Conservation (phyloP, 2,888 invertebrate species). For the Tridacna crocea region DNA sequence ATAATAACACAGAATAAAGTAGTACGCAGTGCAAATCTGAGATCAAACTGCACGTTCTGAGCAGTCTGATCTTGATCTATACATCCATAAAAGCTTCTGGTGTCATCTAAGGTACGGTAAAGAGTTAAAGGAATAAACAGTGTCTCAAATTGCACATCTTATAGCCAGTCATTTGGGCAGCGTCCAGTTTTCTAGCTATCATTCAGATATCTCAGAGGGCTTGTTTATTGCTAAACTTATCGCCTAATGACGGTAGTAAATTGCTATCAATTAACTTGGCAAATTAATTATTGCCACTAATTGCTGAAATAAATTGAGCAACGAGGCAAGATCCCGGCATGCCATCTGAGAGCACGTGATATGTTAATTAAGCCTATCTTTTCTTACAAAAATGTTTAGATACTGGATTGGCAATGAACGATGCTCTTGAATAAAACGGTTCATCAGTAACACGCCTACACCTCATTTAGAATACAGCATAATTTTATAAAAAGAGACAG, state of each 20-base stretch:
- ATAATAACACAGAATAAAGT: too few species aligned
- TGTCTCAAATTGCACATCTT: neutral
- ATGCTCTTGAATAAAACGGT: too few species aligned
- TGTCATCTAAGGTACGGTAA: neutral
- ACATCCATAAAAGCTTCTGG: too few species aligned
- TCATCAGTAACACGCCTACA: too few species aligned
- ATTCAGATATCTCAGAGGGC: slow-evolving; percentile 7
- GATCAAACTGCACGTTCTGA: too few species aligned
- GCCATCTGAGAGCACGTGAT: slow-evolving; percentile 43
- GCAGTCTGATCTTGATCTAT: too few species aligned
- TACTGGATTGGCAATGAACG: too few species aligned
- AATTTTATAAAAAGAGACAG: too few species aligned
- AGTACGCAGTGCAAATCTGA: too few species aligned
- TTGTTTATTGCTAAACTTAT: slow-evolving; percentile 52
- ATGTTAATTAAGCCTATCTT: neutral
- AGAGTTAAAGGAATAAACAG: neutral
- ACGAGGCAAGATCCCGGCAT: slow-evolving; percentile 45
- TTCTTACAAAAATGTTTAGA: neutral
- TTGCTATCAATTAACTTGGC: slow-evolving; percentile 61
- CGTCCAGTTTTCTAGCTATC: slow-evolving; percentile 21
- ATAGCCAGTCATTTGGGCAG: neutral
- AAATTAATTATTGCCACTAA: slow-evolving; percentile 65
- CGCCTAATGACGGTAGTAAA: slow-evolving; percentile 56
- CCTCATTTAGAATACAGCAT: too few species aligned
- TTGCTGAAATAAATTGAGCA: slow-evolving; percentile 58